Base-by-base conservation (phyloP, 92 coral and sea anemone species). In the Muricea muricata region DNA sequence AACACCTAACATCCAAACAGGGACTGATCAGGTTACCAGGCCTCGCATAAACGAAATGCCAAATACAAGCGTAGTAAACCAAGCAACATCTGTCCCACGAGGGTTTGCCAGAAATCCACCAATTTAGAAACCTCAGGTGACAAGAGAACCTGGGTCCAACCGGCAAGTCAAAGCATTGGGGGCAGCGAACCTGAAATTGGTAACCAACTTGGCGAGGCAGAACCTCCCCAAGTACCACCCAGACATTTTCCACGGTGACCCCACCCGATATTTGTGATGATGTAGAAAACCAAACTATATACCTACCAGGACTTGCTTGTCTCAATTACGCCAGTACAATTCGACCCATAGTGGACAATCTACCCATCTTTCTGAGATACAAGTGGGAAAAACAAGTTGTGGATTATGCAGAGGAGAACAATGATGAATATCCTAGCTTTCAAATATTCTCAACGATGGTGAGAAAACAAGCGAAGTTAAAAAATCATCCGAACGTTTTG, bases 311-410 rank as follows among this genome's bases (percentile, higher is more conserved):
- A 15, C 87, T 90, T 17, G 45, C 73, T 54, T 90, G 90, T 55
- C 81, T 86, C 9, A 86, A 75, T 50, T 90, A 65, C 41, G 87
- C 90, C 10, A 90, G 40, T 70, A 75, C 73, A 13, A 68, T 90
- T 8, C 90, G 76, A 42, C 93, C 93, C 3, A 83, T 90, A 28
- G 28, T 52, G 7, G 75, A 71, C 47, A 90, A 73, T 50, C 41
- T 82, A 7, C 93, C 91, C 7, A 48, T 18, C 24, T 77, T 65
- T 23, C 46, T 90, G 5, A 82, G 86, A 47, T 25, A 15, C 29
- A 86, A 87, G 39, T 90, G 91, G 91, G 93, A 82, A 56, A 86
- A 86, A 34, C 87, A 81, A 21, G 74, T 82, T 3, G 91, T 87
- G 8, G 18, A 63, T 11, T 66, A 86, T 40, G 71, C 67, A 0